Base-by-base conservation (phyloP, 2,113 vertebrate species). In the Otus sunia region DNA sequence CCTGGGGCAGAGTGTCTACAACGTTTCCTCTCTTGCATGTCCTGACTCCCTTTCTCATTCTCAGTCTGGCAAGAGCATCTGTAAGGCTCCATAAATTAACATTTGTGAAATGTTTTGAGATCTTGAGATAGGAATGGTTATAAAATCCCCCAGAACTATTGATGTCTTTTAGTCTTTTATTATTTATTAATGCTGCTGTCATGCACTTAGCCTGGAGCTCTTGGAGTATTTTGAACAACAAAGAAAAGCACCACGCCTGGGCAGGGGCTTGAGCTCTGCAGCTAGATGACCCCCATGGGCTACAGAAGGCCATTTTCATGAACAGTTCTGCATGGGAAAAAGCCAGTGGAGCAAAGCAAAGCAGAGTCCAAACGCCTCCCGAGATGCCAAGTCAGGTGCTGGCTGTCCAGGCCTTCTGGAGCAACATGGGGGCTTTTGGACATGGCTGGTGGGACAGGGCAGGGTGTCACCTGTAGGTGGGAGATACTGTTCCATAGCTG, bases 141-240 rank as follows among this genome's bases (percentile, higher is more conserved):
- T 85, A 94, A 96, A 90, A 85, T 43, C 37, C 34, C 66, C n/a
- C 66, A 72, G 69, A 93, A 93, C 43, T 93, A 79, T 45, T 60
- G 77, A 90, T 75, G 58, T 53, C 15, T 49, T 91, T 75, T 59
- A 94, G 58, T 53, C 15, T 49, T 91, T 75, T 59, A 94, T 93
- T 90, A 93, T 90, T 94, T 84, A 92, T 68, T 92, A 85, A 88
- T 1, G 7, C 41, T 56, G 66, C 85, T 59, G 41, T 23, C 1
- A 0, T 50, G 47, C 73, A 71, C 37, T 94, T 77, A 87, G 84
- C n/a, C 37, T 0, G 0, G 32, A 86, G 64, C n/a, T 91, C 50
- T 12, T 16, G 22, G 56, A 66, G 12, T n/a, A 34, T 73, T 96
- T 66, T 81, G 89, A 84, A 30, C 47, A 56, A 30, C 41, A 95